A percentile compares a stretch with the other conserved stretches of the same genome.
These are phyloP conservation scores for Gonocerus acuteangulatus DNA, from an alignment of 2,888 invertebrate genomes.

Conservation along the genomic window DNA sequence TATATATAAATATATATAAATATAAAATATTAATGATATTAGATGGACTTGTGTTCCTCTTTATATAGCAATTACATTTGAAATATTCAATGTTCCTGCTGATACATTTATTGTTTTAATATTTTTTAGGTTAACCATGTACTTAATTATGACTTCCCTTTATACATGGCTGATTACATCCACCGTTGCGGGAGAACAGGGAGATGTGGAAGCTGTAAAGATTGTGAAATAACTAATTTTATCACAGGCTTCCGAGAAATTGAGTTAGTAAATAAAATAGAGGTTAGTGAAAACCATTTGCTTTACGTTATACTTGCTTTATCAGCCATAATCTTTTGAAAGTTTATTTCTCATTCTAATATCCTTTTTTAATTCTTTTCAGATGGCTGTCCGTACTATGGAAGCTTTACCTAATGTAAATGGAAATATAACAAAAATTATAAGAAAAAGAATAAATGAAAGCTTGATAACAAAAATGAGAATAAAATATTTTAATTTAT, in stretches of 20 bases:
- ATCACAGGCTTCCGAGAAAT: constrained; percentile 64
- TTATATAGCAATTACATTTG: too few species aligned
- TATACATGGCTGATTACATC: constrained; percentile 84
- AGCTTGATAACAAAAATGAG: too few species aligned
- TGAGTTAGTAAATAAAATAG: constrained; percentile 72
- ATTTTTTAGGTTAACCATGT: constrained; percentile 62
- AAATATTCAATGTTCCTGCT: too few species aligned
- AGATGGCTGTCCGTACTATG: constrained; percentile 57
- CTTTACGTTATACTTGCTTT: too few species aligned
- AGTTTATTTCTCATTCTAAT: too few species aligned
- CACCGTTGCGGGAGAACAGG: constrained; percentile 87
- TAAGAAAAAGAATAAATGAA: constrained; percentile 38
- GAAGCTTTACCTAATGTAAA: constrained; percentile 65
- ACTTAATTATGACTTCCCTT: constrained; percentile 89
- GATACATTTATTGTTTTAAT: too few species aligned
- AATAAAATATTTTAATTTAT: too few species aligned
- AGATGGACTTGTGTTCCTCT: too few species aligned
- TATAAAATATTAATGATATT: too few species aligned
- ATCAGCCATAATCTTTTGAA: too few species aligned
- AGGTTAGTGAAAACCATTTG: too few species aligned
- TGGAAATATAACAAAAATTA: constrained; percentile 67
- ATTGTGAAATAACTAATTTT: constrained; percentile 70
- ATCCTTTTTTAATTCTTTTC: constrained; percentile 14
- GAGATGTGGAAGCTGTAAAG: constrained; percentile 60
- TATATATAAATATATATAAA: too few species aligned